Evolutionary conservation across 2,113 vertebrate species (phyloP).

Genomic region (Pluvianellus socialis): DNA sequence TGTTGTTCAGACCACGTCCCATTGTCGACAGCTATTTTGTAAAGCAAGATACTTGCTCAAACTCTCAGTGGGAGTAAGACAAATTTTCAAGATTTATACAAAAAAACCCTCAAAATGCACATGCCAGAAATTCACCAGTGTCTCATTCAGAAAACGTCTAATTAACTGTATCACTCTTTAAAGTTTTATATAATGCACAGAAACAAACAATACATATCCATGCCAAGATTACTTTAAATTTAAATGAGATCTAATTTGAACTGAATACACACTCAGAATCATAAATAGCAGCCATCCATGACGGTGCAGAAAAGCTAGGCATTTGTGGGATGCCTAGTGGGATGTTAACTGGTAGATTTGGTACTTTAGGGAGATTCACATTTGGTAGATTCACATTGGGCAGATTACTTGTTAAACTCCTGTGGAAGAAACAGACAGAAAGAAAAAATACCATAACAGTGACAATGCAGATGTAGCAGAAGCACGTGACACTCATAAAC

Average conservation of each 20-base stretch:
- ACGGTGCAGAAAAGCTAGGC: constrained; percentile 99
- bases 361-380: constrained; percentile 99
- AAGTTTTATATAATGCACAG: constrained; percentile 77
- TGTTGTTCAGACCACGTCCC: constrained; percentile 28
- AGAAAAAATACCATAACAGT: constrained; percentile 99
- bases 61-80: constrained; percentile 68
- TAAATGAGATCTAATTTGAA: constrained; percentile 91
- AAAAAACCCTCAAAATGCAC: constrained; percentile 66
- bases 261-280: constrained; percentile 99
- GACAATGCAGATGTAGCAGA: constrained; percentile 92
- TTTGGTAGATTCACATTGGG: constrained; percentile 99
- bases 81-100: constrained; percentile 73
- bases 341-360: constrained; percentile 99
- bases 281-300: constrained; percentile 98
- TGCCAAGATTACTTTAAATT: constrained; percentile 89
- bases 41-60: constrained; percentile 67
- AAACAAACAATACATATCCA: constrained; percentile 90
- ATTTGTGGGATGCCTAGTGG: constrained; percentile 99
- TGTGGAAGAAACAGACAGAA: constrained; percentile 99
- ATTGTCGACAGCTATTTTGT: constrained; percentile 56
- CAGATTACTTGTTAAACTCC: constrained; percentile 98
- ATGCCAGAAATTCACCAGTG: constrained; percentile 77
- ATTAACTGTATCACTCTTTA: constrained; percentile 77
- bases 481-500: constrained; percentile 86
- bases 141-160: constrained; percentile 79